These are phyloP conservation scores for Drosophila eugracilis DNA, from an alignment of 1,140 invertebrate species.

Conservation along the genomic window DNA sequence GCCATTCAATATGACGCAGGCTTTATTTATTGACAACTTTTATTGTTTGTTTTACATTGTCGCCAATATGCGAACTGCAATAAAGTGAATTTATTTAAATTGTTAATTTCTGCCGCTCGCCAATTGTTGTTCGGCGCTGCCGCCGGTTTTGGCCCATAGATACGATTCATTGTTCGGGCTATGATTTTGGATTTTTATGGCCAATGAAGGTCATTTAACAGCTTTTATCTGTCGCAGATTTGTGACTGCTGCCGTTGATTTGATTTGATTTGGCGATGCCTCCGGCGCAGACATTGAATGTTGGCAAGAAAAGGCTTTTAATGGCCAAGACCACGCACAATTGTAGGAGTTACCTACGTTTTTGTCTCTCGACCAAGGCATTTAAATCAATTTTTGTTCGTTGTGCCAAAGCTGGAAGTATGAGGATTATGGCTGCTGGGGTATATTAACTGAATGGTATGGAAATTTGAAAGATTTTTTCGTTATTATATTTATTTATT, in stretches of 20 bases:
- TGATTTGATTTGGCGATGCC: slow-evolving; percentile 26
- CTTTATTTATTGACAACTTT: slow-evolving; percentile 72
- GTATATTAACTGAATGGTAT: slow-evolving; percentile 4
- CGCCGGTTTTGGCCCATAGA: slow-evolving; percentile 63
- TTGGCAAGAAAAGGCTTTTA: slow-evolving; percentile 41
- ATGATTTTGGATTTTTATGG: slow-evolving; percentile 76
- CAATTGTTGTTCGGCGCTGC: slow-evolving; percentile 19
- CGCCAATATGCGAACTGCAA: slow-evolving; percentile 76
- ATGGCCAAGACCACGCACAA: slow-evolving; percentile 65
- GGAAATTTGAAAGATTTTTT: neutral
- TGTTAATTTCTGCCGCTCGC: slow-evolving; percentile 60
- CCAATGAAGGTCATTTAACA: slow-evolving; percentile 79
- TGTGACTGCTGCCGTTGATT: slow-evolving; percentile 29
- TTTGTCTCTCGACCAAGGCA: slow-evolving; percentile 23
- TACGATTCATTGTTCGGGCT: slow-evolving; percentile 72
- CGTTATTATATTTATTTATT: neutral
- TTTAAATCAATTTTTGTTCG: slow-evolving; percentile 59
- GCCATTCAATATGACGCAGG: slow-evolving; percentile 54
- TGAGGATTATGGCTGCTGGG: neutral
- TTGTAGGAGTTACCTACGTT: slow-evolving; percentile 56
- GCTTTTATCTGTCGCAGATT: slow-evolving; percentile 66
- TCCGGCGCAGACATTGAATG: slow-evolving; percentile 30
- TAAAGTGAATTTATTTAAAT: slow-evolving; percentile 80
- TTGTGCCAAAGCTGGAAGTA: neutral
- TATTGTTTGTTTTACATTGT: slow-evolving; percentile 80